phyloP scores from a whole-genome alignment of 2,113 vertebrate species.

The Rhipidura dahli region DNA sequence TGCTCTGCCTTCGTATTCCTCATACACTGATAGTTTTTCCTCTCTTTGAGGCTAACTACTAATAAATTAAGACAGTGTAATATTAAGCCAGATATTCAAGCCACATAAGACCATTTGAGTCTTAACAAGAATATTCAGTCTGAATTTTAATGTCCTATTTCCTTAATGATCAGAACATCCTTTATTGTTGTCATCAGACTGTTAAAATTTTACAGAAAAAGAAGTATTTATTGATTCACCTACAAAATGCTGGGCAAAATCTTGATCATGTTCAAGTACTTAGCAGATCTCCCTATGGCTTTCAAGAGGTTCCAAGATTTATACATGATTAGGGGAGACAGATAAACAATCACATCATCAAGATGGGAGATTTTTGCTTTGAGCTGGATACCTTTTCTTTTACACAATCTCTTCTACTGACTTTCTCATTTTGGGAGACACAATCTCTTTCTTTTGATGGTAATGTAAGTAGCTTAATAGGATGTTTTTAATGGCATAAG shows the following conservation, averaged over 20 bases:
- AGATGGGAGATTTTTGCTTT: neutral
- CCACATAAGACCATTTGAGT: neutral
- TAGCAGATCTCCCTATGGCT: neutral
- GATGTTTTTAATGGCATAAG: neutral
- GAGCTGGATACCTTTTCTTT: neutral
- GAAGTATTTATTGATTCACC: neutral
- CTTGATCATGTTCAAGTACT: neutral
- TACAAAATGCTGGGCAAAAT: neutral
- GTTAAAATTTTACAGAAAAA: neutral
- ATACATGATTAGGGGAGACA: neutral
- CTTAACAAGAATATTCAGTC: neutral
- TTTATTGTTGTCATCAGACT: neutral
- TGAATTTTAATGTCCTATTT: slow-evolving; percentile 32
- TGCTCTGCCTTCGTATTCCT: neutral
- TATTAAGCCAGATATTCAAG: neutral
- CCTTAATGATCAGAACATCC: neutral
- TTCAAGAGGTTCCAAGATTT: neutral
- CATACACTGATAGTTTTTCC: neutral
- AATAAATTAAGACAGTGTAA: neutral
- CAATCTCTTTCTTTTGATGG: neutral
- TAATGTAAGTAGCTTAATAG: neutral
- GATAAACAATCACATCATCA: neutral
- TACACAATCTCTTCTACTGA: neutral
- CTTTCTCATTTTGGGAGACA: neutral
- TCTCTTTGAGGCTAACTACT: neutral